A percentile compares a stretch with the other conserved stretches of the same genome.
Conservation (phyloP, 1,140 invertebrate genomes). For the Odontomachus brunneus region DNA sequence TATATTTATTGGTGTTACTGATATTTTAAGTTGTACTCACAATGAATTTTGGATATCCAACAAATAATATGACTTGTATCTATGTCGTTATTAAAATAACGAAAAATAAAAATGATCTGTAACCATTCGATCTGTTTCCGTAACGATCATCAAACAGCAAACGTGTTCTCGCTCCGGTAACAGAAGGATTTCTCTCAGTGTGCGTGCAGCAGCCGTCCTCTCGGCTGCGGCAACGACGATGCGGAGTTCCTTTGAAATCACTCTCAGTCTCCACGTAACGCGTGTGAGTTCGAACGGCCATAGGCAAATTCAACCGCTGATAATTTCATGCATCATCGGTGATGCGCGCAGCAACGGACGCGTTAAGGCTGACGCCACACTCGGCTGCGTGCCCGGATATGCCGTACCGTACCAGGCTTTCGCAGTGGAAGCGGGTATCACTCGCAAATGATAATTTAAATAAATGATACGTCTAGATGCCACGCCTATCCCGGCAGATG, state of each 20-base stretch:
- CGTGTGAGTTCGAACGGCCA: conserved; percentile 14
- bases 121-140: too few relatives aligned
- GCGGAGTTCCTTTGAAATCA: too few relatives aligned
- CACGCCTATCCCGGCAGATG: conserved; percentile 52
- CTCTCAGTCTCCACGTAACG: background rate
- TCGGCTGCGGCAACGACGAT: conserved; percentile 14
- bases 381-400: conserved; percentile 41
- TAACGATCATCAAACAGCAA: too few relatives aligned
- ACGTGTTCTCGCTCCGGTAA: too few relatives aligned
- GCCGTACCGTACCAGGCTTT: conserved; percentile 3
- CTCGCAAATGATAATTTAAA: conserved; percentile 65
- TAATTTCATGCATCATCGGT: conserved; percentile 50
- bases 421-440: conserved; percentile 23
- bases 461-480: conserved; percentile 51
- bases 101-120: too few relatives aligned
- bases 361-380: conserved; percentile 51
- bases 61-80: too few relatives aligned
- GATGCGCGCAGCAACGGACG: conserved; percentile 16
- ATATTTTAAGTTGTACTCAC: too few relatives aligned
- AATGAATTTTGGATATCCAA: too few relatives aligned
- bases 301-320: conserved; percentile 34
- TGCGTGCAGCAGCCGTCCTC: background rate
- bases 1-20: too few relatives aligned
- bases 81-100: too few relatives aligned
- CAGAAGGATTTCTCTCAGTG: too few relatives aligned